These are phyloP conservation scores for Siniperca chuatsi DNA, from an alignment of 2,113 vertebrate genomes.

Conservation along the genomic window DNA sequence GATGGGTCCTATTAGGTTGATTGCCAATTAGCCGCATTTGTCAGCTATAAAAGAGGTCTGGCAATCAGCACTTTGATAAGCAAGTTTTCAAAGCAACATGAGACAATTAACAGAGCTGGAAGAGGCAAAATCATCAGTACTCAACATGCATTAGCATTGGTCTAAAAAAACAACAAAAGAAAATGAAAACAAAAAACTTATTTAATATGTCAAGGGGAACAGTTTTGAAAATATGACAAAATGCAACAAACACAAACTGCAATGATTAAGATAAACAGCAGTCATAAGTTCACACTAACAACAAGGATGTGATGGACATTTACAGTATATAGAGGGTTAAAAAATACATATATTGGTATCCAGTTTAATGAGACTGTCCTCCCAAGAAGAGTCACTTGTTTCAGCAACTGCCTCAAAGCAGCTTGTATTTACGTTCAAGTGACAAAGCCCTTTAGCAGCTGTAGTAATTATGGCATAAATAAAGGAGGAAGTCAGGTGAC, in stretches of 20 bases:
- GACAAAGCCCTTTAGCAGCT: background rate
- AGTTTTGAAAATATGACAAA: background rate
- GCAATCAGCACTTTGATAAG: conserved; percentile 60
- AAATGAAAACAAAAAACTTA: conserved; percentile 1
- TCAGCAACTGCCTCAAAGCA: background rate
- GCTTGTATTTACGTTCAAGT: background rate
- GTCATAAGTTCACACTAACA: background rate
- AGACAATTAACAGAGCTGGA: conserved; percentile 40
- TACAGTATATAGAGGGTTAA: background rate
- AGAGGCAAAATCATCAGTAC: conserved; percentile 20
- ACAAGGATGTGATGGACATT: background rate
- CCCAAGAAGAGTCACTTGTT: background rate
- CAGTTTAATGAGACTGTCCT: background rate
- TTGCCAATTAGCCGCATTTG: conserved; percentile 62
- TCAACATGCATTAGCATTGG: background rate
- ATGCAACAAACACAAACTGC: background rate
- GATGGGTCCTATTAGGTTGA: conserved; percentile 56
- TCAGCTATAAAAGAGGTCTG: conserved; percentile 31
- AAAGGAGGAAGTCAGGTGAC: background rate
- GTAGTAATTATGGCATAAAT: too few relatives aligned
- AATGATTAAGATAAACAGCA: background rate
- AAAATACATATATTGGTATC: background rate
- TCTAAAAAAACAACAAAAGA: background rate
- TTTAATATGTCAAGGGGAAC: background rate
- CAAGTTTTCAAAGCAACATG: conserved; percentile 53